phyloP scores from a whole-genome alignment of 2,888 invertebrate species.

The Mythimna pallens region DNA sequence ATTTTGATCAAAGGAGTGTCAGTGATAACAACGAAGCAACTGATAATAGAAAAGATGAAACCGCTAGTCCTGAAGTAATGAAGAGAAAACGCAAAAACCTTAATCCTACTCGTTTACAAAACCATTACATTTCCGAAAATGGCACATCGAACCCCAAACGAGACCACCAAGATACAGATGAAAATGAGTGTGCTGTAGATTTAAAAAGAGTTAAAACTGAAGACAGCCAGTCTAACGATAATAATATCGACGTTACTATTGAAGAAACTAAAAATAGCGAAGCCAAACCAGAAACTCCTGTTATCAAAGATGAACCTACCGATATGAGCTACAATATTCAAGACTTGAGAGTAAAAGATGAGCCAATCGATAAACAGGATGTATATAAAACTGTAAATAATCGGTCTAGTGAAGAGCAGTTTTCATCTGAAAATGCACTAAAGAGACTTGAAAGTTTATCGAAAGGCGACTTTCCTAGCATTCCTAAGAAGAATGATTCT shows the following conservation, averaged over 20 bases:
- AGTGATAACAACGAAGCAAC: slow-evolving; percentile 83
- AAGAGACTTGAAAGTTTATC: slow-evolving; percentile 95
- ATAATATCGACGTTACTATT: slow-evolving; percentile 49
- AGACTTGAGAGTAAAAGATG: slow-evolving; percentile 84
- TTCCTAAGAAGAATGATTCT: slow-evolving; percentile 77
- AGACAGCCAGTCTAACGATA: slow-evolving; percentile 63
- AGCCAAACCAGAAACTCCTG: slow-evolving; percentile 77
- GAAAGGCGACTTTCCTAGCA: slow-evolving; percentile 93
- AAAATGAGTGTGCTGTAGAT: slow-evolving; percentile 74
- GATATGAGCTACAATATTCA: slow-evolving; percentile 76
- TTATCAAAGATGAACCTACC: slow-evolving; percentile 77
- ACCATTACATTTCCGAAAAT: slow-evolving; percentile 72
- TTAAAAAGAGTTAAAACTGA: slow-evolving; percentile 84
- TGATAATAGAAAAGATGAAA: slow-evolving; percentile 88
- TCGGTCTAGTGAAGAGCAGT: slow-evolving; percentile 72
- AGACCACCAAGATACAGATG: slow-evolving; percentile 75
- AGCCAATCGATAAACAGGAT: slow-evolving; percentile 80
- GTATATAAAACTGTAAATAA: slow-evolving; percentile 72
- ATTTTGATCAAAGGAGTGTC: slow-evolving; percentile 85
- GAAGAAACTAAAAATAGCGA: slow-evolving; percentile 71
- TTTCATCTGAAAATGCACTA: slow-evolving; percentile 92
- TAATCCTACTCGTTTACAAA: slow-evolving; percentile 96
- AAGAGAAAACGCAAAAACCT: slow-evolving; percentile 97
- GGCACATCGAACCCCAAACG: slow-evolving; percentile 68
- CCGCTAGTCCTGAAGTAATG: slow-evolving; percentile 90